phyloP scores from a whole-genome alignment of 2,888 invertebrate genomes.

The Pandemis corylana region DNA sequence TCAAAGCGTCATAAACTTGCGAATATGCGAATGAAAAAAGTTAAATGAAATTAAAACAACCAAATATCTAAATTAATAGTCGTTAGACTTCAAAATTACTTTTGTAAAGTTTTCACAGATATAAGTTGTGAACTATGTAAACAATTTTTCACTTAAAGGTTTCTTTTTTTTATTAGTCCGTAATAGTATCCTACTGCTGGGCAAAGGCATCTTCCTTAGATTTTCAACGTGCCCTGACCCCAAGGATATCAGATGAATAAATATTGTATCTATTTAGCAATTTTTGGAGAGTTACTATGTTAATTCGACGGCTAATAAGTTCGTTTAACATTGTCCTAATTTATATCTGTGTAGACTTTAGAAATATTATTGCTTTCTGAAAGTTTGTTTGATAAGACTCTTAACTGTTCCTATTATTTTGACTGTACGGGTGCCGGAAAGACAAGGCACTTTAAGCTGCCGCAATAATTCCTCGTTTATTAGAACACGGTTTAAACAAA shows the following conservation, averaged over 20 bases:
- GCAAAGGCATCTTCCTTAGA: not conserved
- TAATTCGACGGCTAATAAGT: no score
- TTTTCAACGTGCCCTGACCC: no score
- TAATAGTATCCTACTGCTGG: not conserved
- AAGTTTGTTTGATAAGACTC: not conserved
- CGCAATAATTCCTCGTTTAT: not conserved
- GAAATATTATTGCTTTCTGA: not conserved
- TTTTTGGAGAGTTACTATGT: no score
- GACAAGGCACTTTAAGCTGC: conserved; percentile 1
- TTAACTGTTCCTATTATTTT: conserved; percentile 1
- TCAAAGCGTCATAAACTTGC: not conserved
- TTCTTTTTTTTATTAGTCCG: no score
- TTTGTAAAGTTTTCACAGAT: no score
- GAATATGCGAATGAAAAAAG: not conserved
- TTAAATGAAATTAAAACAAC: not conserved
- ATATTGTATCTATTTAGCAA: not conserved
- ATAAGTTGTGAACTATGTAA: no score
- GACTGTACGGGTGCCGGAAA: not conserved
- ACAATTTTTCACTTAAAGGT: no score
- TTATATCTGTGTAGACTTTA: not conserved
- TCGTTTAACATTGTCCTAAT: no score
- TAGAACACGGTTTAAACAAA: not conserved
- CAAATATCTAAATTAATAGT: not conserved
- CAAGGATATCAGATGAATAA: no score
- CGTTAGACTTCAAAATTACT: not conserved